Percentiles rank a stretch among this genome's conserved stretches.
Evolutionary conservation across 2,797 vertebrate genomes (phyloP).

Genomic region (Pantherophis vulpinus): DNA sequence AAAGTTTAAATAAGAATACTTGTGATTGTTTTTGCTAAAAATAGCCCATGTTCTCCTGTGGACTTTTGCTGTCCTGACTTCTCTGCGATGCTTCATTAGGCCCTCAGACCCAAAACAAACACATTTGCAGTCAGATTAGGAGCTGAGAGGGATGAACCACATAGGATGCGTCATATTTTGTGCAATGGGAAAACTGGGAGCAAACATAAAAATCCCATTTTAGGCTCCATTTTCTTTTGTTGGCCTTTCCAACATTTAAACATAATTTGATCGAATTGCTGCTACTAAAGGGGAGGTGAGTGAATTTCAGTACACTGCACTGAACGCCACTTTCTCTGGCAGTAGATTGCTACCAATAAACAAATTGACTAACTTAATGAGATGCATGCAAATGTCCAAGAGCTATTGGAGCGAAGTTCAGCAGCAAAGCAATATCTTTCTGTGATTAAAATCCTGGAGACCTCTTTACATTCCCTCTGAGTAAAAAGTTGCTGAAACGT

Average conservation of each 20-base stretch:
- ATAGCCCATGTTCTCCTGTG: not conserved
- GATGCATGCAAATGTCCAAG: not conserved
- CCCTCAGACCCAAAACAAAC: not conserved
- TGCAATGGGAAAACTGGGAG: not conserved
- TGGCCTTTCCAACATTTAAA: not conserved
- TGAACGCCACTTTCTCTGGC: not conserved
- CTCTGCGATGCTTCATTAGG: not conserved
- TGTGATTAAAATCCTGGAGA: not conserved
- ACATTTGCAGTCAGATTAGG: not conserved
- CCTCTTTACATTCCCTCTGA: not conserved
- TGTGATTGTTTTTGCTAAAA: not conserved
- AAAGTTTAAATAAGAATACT: not conserved
- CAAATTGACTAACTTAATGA: not conserved
- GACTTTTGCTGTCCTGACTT: constrained; percentile 13
- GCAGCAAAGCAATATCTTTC: constrained; percentile 5
- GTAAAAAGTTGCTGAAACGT: not conserved
- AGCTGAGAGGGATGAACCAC: not conserved
- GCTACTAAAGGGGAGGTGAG: not conserved
- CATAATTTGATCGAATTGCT: not conserved
- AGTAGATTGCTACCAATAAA: not conserved
- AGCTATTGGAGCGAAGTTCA: not conserved
- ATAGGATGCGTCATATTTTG: not conserved
- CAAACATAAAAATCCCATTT: not conserved
- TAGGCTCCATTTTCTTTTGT: not conserved
- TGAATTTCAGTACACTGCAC: not conserved